Evolutionary conservation across 2,797 vertebrate species (phyloP).

Genomic region (Muscicapa comitata): DNA sequence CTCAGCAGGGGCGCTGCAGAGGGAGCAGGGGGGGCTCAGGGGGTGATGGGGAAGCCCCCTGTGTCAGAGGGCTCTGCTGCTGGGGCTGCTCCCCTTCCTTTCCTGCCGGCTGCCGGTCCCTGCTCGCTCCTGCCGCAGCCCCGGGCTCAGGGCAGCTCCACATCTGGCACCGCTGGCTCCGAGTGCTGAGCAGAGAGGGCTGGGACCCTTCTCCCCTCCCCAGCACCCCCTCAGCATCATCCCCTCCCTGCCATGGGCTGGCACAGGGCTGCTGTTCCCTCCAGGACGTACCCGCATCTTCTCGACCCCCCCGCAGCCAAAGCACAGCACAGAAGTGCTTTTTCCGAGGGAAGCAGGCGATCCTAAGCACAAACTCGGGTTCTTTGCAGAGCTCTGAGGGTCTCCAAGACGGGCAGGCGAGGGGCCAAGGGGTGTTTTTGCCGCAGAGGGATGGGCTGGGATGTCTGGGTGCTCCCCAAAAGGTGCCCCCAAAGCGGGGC

Average conservation of each 20-base stretch:
- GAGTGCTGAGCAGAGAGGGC: not conserved
- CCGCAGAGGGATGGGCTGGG: rapidly evolving
- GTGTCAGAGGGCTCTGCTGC: not conserved
- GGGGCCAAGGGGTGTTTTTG: rapidly evolving
- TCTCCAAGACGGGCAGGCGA: not conserved
- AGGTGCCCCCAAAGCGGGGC: too few species aligned
- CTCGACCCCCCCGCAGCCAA: not conserved
- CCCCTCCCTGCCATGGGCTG: not conserved
- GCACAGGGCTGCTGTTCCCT: not conserved
- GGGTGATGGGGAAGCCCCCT: rapidly evolving
- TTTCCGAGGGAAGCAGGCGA: not conserved
- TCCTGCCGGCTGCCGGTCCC: too few species aligned
- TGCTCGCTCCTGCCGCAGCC: not conserved
- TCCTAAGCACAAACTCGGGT: not conserved
- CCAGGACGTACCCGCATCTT: not conserved
- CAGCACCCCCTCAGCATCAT: not conserved
- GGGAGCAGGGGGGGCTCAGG: not conserved
- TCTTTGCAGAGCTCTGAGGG: not conserved
- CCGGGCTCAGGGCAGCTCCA: not conserved
- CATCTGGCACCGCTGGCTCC: not conserved
- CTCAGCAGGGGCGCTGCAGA: not conserved
- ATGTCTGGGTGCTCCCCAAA: too few species aligned
- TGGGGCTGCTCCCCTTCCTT: not conserved
- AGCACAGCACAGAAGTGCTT: not conserved
- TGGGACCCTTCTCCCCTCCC: not conserved